Evolutionary conservation across 2,888 invertebrate genomes (phyloP), one percentile per base, ranked within the genome.

Genomic region (Pachydiplax longipennis): DNA sequence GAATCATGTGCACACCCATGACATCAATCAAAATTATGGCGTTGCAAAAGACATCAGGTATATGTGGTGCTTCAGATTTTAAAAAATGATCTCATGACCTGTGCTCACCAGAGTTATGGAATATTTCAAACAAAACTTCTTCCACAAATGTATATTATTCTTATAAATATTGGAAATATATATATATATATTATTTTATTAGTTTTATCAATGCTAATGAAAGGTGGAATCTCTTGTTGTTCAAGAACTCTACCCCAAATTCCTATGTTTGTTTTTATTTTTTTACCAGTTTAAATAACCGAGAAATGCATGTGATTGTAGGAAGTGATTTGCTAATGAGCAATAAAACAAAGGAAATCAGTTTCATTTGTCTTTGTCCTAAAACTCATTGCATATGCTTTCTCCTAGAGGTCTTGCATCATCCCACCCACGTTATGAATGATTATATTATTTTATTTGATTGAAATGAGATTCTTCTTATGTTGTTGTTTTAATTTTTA

Each of bases 341-440:
- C 87, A 87, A 53, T 37, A n/a, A 61, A 65, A 61, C 87, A 87
- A 87, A 83, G 83, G 31, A 31, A 58, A 53, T 58, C 25, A n/a
- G 53, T 35, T 65, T 87, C 40, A 65, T 87, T n/a, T 37, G 61
- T 58, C 87, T 87, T 87, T 87, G 61, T 87, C 61, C 22, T 87
- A 37, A 61, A 87, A 61, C 87, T 87, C 87, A 87, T 87, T 15
- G 87, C 65, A 58, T 65, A 31, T 37, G 61, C 87, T 65, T 87
- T 87, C 87, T 87, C 87, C 61, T 65, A n/a, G 87, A 22, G 35
- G 58, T 87, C 87, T 87, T 61, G 87, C 87, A 87, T 61, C 35
- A 87, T 87, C 87, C 87, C 87, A 87, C 87, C 87, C 87, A 37
- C 65, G 87, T 87, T 87, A 87, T 87, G 61, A 87, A 65, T 87